Conservation (phyloP, 2,113 vertebrate species). For the Corynorhinus townsendii region DNA sequence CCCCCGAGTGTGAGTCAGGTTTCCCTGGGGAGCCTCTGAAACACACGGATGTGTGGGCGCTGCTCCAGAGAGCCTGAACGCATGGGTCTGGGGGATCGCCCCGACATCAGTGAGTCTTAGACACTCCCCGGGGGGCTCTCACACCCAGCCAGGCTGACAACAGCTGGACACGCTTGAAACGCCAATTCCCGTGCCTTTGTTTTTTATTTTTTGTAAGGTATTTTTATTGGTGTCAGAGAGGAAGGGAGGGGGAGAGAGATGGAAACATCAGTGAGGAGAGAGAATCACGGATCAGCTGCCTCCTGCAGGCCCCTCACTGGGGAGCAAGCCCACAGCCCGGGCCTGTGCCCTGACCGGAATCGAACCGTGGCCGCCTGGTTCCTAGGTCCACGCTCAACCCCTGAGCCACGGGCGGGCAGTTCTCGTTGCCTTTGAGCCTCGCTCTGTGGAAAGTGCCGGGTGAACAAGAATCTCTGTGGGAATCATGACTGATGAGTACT, state of each 20-base stretch:
- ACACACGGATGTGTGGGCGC: background rate
- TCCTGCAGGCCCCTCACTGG: too few relatives aligned
- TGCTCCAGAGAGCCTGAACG: background rate
- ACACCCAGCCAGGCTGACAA: background rate
- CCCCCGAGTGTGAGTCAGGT: background rate
- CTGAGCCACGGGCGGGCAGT: background rate
- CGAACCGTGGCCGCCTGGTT: too few relatives aligned
- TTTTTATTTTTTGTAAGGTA: too few relatives aligned
- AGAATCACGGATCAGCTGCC: too few relatives aligned
- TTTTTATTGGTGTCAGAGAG: too few relatives aligned
- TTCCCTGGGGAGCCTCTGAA: background rate
- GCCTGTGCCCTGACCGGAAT: too few relatives aligned
- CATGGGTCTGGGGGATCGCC: background rate
- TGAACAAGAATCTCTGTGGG: slow-evolving; percentile 30
- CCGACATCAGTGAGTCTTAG: background rate
- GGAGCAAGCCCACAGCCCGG: too few relatives aligned
- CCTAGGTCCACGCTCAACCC: too few relatives aligned
- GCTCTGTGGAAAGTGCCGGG: slow-evolving; percentile 1
- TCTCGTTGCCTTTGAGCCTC: background rate
- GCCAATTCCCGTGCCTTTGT: background rate
- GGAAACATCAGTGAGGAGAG: too few relatives aligned
- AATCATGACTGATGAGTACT: background rate
- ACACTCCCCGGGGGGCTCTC: background rate
- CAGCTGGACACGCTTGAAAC: background rate
- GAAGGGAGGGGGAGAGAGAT: too few relatives aligned